phyloP scores from a whole-genome alignment of 2,113 vertebrate species.

The Cranoglanis bouderius region DNA sequence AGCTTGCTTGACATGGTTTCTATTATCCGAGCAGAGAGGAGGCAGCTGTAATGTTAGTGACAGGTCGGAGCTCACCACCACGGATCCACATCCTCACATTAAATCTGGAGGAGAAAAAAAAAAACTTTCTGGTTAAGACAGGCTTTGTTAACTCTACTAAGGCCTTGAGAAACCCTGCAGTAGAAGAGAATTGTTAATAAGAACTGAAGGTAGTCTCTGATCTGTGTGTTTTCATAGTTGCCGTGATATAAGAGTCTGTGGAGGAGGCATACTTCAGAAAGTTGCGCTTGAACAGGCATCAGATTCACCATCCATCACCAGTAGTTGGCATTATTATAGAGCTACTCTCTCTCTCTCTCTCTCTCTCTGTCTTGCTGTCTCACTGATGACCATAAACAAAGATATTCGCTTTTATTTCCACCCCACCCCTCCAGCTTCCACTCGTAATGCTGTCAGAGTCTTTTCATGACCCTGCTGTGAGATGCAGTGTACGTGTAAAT shows the following conservation, averaged over 20 bases:
- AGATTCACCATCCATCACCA: slow-evolving; percentile 18
- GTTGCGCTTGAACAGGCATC: slow-evolving; percentile 1
- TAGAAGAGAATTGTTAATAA: not conserved
- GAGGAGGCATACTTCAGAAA: slow-evolving; percentile 2
- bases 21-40: slow-evolving; percentile 38
- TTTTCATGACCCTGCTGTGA: slow-evolving; percentile 15
- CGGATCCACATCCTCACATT: not conserved
- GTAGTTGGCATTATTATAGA: not conserved
- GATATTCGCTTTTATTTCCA: slow-evolving; percentile 23
- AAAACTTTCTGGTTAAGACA: not conserved
- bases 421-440: not conserved
- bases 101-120: not conserved
- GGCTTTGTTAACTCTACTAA: not conserved
- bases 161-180: not conserved
- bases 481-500: not conserved
- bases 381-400: slow-evolving; percentile 16
- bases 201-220: not conserved
- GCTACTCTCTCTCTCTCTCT: not conserved
- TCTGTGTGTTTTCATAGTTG: not conserved
- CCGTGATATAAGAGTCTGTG: not conserved
- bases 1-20: slow-evolving; percentile 46
- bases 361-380: not conserved
- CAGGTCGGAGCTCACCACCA: slow-evolving; percentile 20
- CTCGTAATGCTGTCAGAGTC: not conserved
- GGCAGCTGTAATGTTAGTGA: not conserved